Conservation (phyloP, 1,140 invertebrate species). For the Chelonus insularis region DNA sequence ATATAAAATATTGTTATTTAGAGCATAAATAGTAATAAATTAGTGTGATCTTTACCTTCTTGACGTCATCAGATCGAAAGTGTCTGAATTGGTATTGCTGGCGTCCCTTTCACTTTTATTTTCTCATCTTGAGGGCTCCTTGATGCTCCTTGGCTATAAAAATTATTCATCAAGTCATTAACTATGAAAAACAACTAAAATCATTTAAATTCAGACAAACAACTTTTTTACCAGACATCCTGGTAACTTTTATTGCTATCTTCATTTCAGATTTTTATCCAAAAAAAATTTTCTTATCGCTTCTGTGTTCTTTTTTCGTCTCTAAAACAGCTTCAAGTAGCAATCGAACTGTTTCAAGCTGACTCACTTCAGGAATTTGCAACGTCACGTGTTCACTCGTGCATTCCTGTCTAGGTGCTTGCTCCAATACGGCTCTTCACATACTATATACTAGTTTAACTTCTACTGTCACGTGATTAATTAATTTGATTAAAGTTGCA, state of each 20-base stretch:
- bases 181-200: too few species aligned
- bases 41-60: too few species aligned
- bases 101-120: conserved; percentile 28
- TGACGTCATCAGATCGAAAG: not conserved
- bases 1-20: not conserved
- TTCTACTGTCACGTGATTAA: not conserved
- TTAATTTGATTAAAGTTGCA: too few species aligned
- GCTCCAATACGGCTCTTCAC: not conserved
- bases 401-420: not conserved
- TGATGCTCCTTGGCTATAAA: not conserved
- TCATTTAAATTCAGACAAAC: too few species aligned
- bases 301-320: not conserved
- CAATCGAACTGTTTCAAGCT: conserved; percentile 9
- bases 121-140: conserved; percentile 14
- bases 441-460: not conserved
- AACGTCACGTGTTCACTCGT: conserved; percentile 19
- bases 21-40: not conserved
- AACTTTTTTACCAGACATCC: too few species aligned
- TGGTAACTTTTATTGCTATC: not conserved
- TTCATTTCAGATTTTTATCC: too few species aligned
- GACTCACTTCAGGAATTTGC: conserved; percentile 24
- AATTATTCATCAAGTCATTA: not conserved
- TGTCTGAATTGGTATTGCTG: not conserved
- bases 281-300: too few species aligned
- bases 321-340: not conserved